Evolutionary conservation across 2,113 vertebrate species (phyloP).

Genomic region (Saiga tatarica): DNA sequence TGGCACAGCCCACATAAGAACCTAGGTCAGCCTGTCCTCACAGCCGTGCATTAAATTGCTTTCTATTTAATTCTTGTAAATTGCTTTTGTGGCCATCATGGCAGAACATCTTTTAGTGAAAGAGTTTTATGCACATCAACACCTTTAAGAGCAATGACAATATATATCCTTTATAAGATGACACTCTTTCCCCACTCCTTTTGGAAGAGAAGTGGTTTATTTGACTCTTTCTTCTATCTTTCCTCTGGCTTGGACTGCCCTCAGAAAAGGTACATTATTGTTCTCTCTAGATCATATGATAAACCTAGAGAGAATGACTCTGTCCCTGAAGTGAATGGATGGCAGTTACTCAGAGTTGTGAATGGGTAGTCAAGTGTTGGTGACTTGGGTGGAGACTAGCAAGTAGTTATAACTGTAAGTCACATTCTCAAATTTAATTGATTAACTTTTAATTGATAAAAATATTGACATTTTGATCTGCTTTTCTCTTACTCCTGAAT

Average conservation of each 20-base stretch:
- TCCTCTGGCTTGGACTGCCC: background rate
- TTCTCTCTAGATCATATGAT: background rate
- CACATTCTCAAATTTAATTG: background rate
- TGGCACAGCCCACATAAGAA: background rate
- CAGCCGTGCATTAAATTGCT: background rate
- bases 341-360: background rate
- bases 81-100: background rate
- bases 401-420: background rate
- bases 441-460: background rate
- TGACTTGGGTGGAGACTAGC: background rate
- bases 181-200: background rate
- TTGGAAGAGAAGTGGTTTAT: background rate
- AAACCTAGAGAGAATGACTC: background rate
- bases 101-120: background rate
- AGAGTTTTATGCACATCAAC: background rate
- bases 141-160: background rate
- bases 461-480: background rate
- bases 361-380: background rate
- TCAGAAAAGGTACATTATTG: background rate
- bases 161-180: background rate
- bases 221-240: background rate
- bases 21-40: background rate
- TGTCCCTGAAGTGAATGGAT: background rate
- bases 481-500: background rate
- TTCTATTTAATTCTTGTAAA: background rate